Evolutionary conservation across 2,113 vertebrate genomes (phyloP).

Genomic region (Lathamus discolor): DNA sequence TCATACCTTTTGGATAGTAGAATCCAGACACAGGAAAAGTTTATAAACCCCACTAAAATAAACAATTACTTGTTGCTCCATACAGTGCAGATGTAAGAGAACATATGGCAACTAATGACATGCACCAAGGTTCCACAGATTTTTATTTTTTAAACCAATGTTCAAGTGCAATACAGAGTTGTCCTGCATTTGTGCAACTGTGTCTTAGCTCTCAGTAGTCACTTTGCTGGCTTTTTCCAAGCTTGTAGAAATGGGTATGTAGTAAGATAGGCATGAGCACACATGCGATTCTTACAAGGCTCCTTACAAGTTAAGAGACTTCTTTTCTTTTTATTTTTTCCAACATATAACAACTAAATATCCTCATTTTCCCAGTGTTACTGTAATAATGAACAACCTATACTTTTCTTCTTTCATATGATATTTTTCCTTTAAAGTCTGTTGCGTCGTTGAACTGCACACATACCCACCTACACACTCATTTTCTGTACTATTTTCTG

Average conservation of each 20-base stretch:
- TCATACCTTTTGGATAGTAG: not conserved
- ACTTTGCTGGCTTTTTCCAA: not conserved
- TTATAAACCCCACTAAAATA: not conserved
- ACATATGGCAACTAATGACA: not conserved
- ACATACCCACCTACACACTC: fast-evolving
- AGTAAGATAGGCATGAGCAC: not conserved
- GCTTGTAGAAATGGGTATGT: not conserved
- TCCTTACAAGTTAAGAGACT: not conserved
- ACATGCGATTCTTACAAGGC: not conserved
- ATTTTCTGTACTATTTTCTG: not conserved
- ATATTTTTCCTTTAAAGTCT: not conserved
- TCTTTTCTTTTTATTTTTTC: not conserved
- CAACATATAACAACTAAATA: not conserved
- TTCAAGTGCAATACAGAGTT: not conserved
- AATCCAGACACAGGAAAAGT: not conserved
- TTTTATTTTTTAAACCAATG: not conserved
- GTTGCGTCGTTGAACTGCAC: not conserved
- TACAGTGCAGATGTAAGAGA: not conserved
- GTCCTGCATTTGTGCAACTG: not conserved
- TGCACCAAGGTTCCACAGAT: not conserved
- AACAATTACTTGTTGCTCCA: not conserved
- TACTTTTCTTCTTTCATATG: not conserved
- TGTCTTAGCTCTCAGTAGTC: not conserved
- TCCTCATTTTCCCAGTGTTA: not conserved
- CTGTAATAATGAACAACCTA: not conserved